Evolutionary conservation across 30 jellyfish, hydroid and myxozoan genomes (phyloP).

Genomic region (Hydractinia echinata): DNA sequence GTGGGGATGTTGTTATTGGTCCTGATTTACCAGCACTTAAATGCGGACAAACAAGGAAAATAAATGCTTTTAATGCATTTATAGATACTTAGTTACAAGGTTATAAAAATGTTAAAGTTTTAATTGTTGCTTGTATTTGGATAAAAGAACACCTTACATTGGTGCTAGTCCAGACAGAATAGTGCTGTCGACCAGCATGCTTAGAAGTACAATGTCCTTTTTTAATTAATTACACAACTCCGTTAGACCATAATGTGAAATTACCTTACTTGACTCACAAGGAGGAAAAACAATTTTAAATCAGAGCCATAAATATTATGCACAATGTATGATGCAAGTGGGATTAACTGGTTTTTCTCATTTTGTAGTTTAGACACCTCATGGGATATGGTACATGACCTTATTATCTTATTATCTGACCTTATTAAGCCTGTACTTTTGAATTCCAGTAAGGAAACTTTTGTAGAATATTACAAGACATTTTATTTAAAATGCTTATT

Average conservation of each 20-base stretch:
- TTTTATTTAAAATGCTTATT: too few species aligned
- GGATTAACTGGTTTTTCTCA: not conserved
- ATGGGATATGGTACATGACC: too few species aligned
- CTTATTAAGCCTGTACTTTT: too few species aligned
- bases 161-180: slow-evolving; percentile 69
- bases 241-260: slow-evolving; percentile 1
- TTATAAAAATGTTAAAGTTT: not conserved
- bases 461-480: too few species aligned
- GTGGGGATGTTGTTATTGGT: too few species aligned
- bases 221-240: slow-evolving; percentile 18
- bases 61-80: not conserved
- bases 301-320: not conserved
- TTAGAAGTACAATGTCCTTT: slow-evolving; percentile 38
- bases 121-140: not conserved
- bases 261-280: not conserved
- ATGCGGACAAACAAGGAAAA: not conserved
- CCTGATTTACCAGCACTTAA: too few species aligned
- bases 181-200: slow-evolving; percentile 35
- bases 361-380: too few species aligned
- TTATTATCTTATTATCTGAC: too few species aligned
- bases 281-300: not conserved
- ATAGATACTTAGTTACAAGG: not conserved
- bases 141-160: slow-evolving; percentile 22
- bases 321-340: not conserved
- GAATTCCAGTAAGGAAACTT: too few species aligned